These are phyloP conservation scores for Polietes domitor DNA, from an alignment of 2,888 invertebrate species.

Conservation along the genomic window DNA sequence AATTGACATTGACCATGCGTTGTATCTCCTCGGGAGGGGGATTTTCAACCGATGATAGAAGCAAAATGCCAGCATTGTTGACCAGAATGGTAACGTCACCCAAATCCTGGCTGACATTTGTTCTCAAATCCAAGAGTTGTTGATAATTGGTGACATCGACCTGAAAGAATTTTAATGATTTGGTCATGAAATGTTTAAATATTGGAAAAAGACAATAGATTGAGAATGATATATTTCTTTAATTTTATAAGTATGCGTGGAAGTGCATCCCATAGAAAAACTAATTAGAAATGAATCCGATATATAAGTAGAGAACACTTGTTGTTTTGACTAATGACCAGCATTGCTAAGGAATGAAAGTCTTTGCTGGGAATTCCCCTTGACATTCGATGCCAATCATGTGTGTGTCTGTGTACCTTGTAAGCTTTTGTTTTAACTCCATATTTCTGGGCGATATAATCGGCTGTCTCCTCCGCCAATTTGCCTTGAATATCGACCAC, in stretches of 20 bases:
- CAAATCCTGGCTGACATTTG: slow-evolving; percentile 72
- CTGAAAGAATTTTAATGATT: neutral
- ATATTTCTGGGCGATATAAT: slow-evolving; percentile 38
- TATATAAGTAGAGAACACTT: too few species aligned
- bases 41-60: slow-evolving; percentile 65
- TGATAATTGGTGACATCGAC: slow-evolving; percentile 68
- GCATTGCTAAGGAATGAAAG: too few species aligned
- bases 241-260: too few species aligned
- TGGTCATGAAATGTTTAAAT: too few species aligned
- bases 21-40: slow-evolving; percentile 75
- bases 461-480: slow-evolving; percentile 36
- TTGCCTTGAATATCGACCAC: slow-evolving; percentile 46
- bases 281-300: too few species aligned
- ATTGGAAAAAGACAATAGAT: too few species aligned
- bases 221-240: too few species aligned
- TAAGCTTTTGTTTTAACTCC: slow-evolving; percentile 35
- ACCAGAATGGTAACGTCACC: slow-evolving; percentile 79
- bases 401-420: too few species aligned
- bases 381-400: too few species aligned
- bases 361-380: too few species aligned
- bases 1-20: slow-evolving; percentile 79
- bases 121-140: slow-evolving; percentile 70
- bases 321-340: too few species aligned
- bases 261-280: too few species aligned
- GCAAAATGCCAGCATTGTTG: slow-evolving; percentile 80